A percentile compares a stretch with the other conserved stretches of the same genome.
Conservation (phyloP, 2,888 invertebrate genomes). For the Nasonovia ribisnigri region DNA sequence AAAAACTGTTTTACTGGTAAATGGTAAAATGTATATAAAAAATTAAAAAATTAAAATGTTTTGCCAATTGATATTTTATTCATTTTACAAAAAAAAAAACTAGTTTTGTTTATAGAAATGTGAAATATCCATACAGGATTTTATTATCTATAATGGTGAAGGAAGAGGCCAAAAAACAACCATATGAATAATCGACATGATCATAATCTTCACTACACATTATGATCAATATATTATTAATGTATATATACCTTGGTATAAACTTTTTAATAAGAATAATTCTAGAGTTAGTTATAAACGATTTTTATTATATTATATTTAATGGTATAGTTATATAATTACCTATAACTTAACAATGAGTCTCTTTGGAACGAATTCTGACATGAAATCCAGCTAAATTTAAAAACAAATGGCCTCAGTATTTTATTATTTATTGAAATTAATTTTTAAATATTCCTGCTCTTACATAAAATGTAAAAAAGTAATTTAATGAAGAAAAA, state of each 20-base stretch:
- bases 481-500: neutral
- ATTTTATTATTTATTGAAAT: neutral
- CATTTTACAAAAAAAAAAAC: neutral
- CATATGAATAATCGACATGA: neutral
- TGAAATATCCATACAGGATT: neutral
- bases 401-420: neutral
- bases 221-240: neutral
- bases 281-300: neutral
- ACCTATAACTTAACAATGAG: neutral
- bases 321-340: too few species aligned
- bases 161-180: neutral
- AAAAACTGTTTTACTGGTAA: neutral
- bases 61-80: neutral
- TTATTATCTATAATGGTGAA: neutral
- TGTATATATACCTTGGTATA: neutral
- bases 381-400: neutral
- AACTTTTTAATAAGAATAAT: neutral
- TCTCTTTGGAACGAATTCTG: neutral
- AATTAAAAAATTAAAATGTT: too few species aligned
- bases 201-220: neutral
- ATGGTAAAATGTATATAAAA: neutral
- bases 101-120: neutral
- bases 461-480: neutral
- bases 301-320: neutral
- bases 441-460: neutral